Conservation (phyloP, 2,888 invertebrate species). For the Drosophila acutilabella region DNA sequence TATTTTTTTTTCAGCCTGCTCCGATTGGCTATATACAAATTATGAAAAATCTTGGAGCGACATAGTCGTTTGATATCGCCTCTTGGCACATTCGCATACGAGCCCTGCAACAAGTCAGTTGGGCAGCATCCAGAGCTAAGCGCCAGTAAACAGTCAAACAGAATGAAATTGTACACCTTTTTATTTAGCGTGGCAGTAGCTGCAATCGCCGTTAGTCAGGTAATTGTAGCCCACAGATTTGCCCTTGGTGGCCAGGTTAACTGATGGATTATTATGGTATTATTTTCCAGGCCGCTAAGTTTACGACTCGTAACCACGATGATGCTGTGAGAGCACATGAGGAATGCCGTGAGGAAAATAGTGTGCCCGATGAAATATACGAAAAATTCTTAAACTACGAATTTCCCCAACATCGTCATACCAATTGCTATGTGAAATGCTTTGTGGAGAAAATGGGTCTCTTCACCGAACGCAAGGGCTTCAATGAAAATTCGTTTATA, state of each 20-base stretch:
- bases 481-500: slow-evolving; percentile 75
- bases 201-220: slow-evolving; percentile 65
- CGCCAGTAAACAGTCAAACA: slow-evolving; percentile 14
- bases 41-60: slow-evolving; percentile 68
- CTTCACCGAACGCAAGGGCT: slow-evolving; percentile 78
- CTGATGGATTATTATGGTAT: not conserved
- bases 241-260: slow-evolving; percentile 8
- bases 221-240: slow-evolving; percentile 48
- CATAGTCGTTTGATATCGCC: slow-evolving; percentile 59
- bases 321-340: slow-evolving; percentile 81
- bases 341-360: slow-evolving; percentile 74
- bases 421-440: slow-evolving; percentile 83
- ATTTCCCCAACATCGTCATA: slow-evolving; percentile 81
- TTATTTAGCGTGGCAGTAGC: slow-evolving; percentile 57
- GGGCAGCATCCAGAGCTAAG: slow-evolving; percentile 35
- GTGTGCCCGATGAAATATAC: slow-evolving; percentile 80
- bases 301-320: slow-evolving; percentile 72
- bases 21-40: slow-evolving; percentile 61
- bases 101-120: slow-evolving; percentile 69
- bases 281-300: slow-evolving; percentile 69
- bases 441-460: slow-evolving; percentile 83
- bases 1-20: slow-evolving; percentile 28
- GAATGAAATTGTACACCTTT: slow-evolving; percentile 75
- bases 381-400: slow-evolving; percentile 80
- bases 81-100: slow-evolving; percentile 66